These are phyloP conservation scores for Salpingus planirostris DNA, from an alignment of 2,888 invertebrate genomes.

Conservation along the genomic window DNA sequence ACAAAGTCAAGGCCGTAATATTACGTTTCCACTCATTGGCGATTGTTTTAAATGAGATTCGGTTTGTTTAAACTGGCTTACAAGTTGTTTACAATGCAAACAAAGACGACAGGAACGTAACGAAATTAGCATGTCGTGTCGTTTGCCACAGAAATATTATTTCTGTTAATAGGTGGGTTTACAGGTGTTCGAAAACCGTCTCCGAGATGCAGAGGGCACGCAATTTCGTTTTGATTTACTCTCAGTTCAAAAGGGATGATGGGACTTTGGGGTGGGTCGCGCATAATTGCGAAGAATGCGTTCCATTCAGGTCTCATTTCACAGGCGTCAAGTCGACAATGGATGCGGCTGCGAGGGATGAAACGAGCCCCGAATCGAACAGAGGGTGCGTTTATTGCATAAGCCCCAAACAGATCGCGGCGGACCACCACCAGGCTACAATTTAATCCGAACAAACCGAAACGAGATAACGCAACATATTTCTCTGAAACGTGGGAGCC, in stretches of 20 bases:
- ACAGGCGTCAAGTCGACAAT: slow-evolving; percentile 34
- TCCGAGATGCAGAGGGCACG: no score
- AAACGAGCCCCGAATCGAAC: slow-evolving; percentile 28
- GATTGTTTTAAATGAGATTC: slow-evolving; percentile 29
- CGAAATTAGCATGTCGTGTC: slow-evolving; percentile 27
- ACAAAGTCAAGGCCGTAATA: slow-evolving; percentile 17
- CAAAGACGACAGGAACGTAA: slow-evolving; percentile 36
- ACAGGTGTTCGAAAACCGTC: no score
- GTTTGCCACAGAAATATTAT: slow-evolving; percentile 21
- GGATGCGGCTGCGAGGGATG: slow-evolving; percentile 27
- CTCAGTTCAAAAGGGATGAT: slow-evolving; percentile 10
- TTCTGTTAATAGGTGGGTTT: no score
- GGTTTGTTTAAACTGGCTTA: slow-evolving; percentile 38
- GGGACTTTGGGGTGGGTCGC: no score
- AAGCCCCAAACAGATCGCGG: slow-evolving; percentile 13
- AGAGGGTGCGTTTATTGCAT: slow-evolving; percentile 11
- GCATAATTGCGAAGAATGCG: slow-evolving; percentile 22
- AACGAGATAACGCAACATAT: no score
- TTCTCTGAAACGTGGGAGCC: no score
- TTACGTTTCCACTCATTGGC: slow-evolving; percentile 20
- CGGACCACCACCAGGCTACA: slow-evolving; percentile 16
- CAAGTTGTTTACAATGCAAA: slow-evolving; percentile 38
- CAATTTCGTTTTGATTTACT: neutral
- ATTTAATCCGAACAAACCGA: no score
- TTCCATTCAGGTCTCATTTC: slow-evolving; percentile 30